phyloP scores from a whole-genome alignment of 2,888 invertebrate genomes.

The Thecophora atra region DNA sequence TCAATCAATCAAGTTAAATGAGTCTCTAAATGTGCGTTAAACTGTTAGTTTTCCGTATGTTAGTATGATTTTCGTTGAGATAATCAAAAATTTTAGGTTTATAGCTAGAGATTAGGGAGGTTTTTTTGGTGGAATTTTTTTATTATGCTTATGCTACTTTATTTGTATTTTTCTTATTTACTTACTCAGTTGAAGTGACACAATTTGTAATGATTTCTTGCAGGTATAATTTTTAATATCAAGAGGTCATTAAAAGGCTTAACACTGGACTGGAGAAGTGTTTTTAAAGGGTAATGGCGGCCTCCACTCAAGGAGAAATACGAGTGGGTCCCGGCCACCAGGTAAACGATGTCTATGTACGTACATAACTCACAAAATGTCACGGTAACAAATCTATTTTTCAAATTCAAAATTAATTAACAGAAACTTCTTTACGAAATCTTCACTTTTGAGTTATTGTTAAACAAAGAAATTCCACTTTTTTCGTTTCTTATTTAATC shows the following conservation, averaged over 20 bases:
- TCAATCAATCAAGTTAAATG: constrained; percentile 13
- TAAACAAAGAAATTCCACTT: constrained; percentile 15
- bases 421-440: constrained; percentile 8
- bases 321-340: constrained; percentile 82
- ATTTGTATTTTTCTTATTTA: neutral
- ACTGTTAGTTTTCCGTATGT: constrained; percentile 21
- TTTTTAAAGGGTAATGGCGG: constrained; percentile 69
- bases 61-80: constrained; percentile 11
- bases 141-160: no score
- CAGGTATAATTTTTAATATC: constrained; percentile 60
- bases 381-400: constrained; percentile 67
- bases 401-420: constrained; percentile 47
- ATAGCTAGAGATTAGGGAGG: no score
- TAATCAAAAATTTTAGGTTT: neutral
- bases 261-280: constrained; percentile 66
- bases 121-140: no score
- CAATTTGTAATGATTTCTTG: constrained; percentile 43
- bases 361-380: constrained; percentile 70
- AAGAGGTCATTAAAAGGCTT: constrained; percentile 65
- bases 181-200: constrained; percentile 7
- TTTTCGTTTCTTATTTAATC: constrained; percentile 15
- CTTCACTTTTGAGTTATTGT: constrained; percentile 12
- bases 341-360: constrained; percentile 76
- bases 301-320: constrained; percentile 80
- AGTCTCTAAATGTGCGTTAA: neutral